phyloP scores from a whole-genome alignment of 2,113 vertebrate genomes.

The Hippocampus comes region DNA sequence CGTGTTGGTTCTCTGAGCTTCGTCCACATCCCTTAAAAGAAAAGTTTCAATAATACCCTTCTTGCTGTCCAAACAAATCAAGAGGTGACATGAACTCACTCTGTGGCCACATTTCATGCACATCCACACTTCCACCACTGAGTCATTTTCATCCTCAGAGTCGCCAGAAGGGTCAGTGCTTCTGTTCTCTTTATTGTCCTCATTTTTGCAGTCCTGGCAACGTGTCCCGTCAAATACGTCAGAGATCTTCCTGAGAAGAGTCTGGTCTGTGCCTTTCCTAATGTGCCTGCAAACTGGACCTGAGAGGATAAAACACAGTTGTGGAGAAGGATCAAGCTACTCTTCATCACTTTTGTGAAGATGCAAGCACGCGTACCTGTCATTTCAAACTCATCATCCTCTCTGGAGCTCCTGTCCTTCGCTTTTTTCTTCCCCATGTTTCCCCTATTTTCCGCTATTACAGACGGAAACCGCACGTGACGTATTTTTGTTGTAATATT shows the following conservation, averaged over 20 bases:
- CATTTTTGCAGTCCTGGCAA: constrained; percentile 84
- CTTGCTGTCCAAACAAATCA: not conserved
- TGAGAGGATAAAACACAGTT: constrained; percentile 33
- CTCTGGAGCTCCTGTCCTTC: constrained; percentile 56
- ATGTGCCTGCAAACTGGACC: constrained; percentile 81
- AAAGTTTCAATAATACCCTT: not conserved
- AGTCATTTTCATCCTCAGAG: constrained; percentile 68
- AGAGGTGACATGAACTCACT: constrained; percentile 61
- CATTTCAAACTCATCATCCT: constrained; percentile 55
- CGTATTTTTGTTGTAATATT: not conserved
- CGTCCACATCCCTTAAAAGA: constrained; percentile 85
- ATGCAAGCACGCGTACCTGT: constrained; percentile 48
- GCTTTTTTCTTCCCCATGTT: constrained; percentile 74
- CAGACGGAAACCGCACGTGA: not conserved
- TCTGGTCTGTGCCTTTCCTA: constrained; percentile 84
- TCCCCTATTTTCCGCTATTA: constrained; percentile 21
- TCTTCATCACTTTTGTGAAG: not conserved
- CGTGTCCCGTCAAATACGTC: constrained; percentile 73
- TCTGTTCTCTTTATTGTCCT: constrained; percentile 60
- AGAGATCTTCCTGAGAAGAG: constrained; percentile 78
- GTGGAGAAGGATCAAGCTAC: not conserved
- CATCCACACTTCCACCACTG: constrained; percentile 77
- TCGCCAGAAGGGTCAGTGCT: constrained; percentile 44
- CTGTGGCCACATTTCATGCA: constrained; percentile 94
- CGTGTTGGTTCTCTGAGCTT: constrained; percentile 81